phyloP scores from a whole-genome alignment of 2,888 invertebrate genomes.

The Noctua pronuba region DNA sequence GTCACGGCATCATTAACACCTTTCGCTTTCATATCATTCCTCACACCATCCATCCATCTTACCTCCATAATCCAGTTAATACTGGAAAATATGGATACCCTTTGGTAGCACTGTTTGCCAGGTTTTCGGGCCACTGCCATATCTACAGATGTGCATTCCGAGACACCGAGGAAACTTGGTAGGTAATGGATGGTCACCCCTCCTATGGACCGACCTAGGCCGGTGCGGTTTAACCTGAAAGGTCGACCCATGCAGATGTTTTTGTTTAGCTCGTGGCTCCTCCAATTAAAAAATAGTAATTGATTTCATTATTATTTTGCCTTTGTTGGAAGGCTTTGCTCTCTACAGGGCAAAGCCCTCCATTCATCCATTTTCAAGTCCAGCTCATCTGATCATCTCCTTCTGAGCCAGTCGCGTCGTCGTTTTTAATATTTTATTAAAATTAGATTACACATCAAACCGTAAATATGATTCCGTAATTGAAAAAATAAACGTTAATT shows the following conservation, averaged over 20 bases:
- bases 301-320: neutral
- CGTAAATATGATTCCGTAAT: slow-evolving; percentile 4
- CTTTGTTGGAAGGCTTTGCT: neutral
- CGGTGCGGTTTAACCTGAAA: neutral
- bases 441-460: neutral
- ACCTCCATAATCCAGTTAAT: neutral
- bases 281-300: neutral
- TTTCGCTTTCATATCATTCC: no score
- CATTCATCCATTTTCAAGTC: neutral
- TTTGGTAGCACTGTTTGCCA: neutral
- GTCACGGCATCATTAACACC: no score
- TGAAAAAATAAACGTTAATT: slow-evolving; percentile 40
- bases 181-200: neutral
- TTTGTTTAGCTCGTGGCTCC: neutral
- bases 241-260: no score
- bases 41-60: no score
- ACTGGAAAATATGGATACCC: neutral
- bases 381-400: neutral
- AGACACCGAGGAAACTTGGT: neutral
- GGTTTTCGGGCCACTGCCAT: neutral
- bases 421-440: neutral
- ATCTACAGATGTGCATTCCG: neutral
- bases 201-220: neutral
- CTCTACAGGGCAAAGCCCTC: neutral
- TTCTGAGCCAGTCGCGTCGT: neutral